Conservation (phyloP, 2,888 invertebrate species). For the Chelonus formosanus region DNA sequence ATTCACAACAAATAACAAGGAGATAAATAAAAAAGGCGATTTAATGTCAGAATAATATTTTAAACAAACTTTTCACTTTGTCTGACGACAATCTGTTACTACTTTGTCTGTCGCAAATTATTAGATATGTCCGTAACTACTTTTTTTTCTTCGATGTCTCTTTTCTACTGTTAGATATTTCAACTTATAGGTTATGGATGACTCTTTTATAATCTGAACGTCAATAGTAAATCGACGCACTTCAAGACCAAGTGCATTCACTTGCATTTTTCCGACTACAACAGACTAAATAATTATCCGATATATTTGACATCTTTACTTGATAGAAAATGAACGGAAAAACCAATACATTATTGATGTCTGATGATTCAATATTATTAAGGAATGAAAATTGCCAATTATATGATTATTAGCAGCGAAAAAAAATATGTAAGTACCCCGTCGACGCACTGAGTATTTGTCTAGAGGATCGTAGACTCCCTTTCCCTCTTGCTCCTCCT, state of each 20-base stretch:
- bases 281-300: too few species aligned
- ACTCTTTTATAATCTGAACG: conserved; percentile 19
- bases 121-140: conserved; percentile 17
- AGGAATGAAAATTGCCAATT: neutral
- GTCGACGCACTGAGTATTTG: conserved; percentile 25
- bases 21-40: neutral
- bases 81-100: conserved; percentile 20
- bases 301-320: neutral
- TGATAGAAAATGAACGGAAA: too few species aligned
- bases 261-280: conserved; percentile 5
- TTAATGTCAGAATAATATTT: neutral
- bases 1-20: conserved; percentile 16
- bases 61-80: neutral
- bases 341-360: too few species aligned
- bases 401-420: conserved; percentile 11
- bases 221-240: conserved; percentile 23
- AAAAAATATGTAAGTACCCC: conserved; percentile 21
- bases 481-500: conserved; percentile 1
- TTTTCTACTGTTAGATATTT: neutral
- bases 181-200: conserved; percentile 22
- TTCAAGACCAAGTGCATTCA: conserved; percentile 22
- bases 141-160: conserved; percentile 10
- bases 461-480: conserved; percentile 20
- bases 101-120: conserved; percentile 23
- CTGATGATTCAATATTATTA: neutral